Base-by-base conservation (phyloP, 2,113 vertebrate genomes). In the Pogona vitticeps region DNA sequence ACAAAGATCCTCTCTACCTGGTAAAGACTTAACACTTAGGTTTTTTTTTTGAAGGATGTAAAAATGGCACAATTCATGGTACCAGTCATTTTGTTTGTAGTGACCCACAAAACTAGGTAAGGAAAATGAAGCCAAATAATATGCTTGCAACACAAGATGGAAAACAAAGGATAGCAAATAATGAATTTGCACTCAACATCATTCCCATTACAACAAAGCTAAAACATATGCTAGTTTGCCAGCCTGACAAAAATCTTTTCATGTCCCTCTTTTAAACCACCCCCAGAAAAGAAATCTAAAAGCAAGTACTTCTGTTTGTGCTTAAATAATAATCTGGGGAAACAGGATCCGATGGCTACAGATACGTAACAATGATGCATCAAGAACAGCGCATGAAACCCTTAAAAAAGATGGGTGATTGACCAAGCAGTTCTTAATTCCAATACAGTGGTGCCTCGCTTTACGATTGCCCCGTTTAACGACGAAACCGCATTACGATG, bases 11-110 rank as follows among this genome's bases (percentile, higher is more conserved):
- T 36, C n/a, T 65, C 18, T n/a, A 1, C 23, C n/a, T 36, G 68
- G 52, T 23, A 56, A 76, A 46, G 18, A 76, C 67, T 46, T 21
- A 68, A 73, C n/a, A 84, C 0, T 0, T 0, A 21, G 0, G 28
- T 68, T 28, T 18, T 10, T 65, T 18, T 21, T 40, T 75, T 40
- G 10, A 12, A 1, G 10, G 9, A 0, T n/a, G 21, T 20, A 80
- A 23, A 20, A 63, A 40, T 52, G 2, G 1, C 0, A 71, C 2
- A 23, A 26, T 0, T 36, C 9, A 1, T 0, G 0, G 71, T 28
- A 10, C 65, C 28, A 72, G 73, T 9, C 67, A 17, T 52, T n/a
- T n/a, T 58, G 21, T 23, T 31, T 7, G 33, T 33, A 0, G 9
- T 31, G 42, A 9, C 36, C 56, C 33, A 14, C 10, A 81, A 78